Evolutionary conservation across 2,888 invertebrate species (phyloP), one percentile per base, ranked within the genome.

Genomic region (Hemaris fuciformis): DNA sequence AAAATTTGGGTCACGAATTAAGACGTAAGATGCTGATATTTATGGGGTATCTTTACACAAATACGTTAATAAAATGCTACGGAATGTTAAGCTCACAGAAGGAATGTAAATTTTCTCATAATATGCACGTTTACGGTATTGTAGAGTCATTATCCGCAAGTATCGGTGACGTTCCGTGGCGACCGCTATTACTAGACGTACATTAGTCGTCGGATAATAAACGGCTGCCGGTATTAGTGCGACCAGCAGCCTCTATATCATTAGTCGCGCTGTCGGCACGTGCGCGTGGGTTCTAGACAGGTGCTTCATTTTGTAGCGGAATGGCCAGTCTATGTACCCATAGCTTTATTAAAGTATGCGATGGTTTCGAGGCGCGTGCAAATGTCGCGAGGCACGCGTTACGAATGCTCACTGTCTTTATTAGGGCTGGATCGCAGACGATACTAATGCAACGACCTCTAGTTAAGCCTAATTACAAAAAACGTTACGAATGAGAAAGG

Each of bases 231-330:
- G 68, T 73, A 79, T 77, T 74, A 73, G 61, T 57, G 61, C 59
- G 62, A 72, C 67, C 56, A 65, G 65, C 64, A 68, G 69, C 70
- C 72, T 69, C 75, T 79, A 70, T 85, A 75, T 84, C 76, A 85
- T 85, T 84, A 84, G 77, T 72, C 64, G 71, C 64, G 69, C 68
- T 66, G 72, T 64, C 62, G 76, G 80, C 84, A 82, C 85, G 83
- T 79, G 84, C 72, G 68, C 64, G 25, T 38, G 41, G 48, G 25
- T 66, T 66, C 67, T 69, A 63, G 75, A 73, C 79, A 77, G 76
- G 77, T 79, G 80, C 68, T 66, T 64, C 48, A 64, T 64, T 43
- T 43, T 43, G 53, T 53, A 53, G 53, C 53, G 31, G 31, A 53
- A 53, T 53, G 31, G 53, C 8, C 31, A 27, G 18, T 27, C 18